phyloP scores from a whole-genome alignment of 2,888 invertebrate genomes.

The Brachynemurus nebulosus region DNA sequence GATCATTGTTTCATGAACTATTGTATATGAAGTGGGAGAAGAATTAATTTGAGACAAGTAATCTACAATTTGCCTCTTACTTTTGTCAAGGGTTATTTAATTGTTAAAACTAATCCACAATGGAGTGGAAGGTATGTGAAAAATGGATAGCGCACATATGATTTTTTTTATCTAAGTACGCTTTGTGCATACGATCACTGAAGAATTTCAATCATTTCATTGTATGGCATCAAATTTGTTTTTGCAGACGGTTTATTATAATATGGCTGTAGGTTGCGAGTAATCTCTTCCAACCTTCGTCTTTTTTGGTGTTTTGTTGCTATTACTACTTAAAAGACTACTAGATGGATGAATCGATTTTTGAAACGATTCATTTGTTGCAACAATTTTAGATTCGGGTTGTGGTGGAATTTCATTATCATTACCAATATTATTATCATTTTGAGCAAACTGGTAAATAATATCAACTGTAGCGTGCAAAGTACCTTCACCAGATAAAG shows the following conservation, averaged over 20 bases:
- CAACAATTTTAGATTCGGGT: background rate
- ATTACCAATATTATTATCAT: background rate
- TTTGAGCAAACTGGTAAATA: background rate
- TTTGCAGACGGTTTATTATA: too few relatives aligned
- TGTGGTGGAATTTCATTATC: background rate
- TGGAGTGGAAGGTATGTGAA: background rate
- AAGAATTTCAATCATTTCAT: background rate
- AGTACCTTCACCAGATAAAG: background rate
- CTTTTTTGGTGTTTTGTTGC: too few relatives aligned
- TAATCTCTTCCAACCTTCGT: too few relatives aligned
- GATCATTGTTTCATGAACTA: too few relatives aligned
- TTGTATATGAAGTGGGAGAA: background rate
- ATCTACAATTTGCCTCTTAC: background rate
- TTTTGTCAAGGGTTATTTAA: background rate
- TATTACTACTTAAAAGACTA: too few relatives aligned
- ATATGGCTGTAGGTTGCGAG: too few relatives aligned
- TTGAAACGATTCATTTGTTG: too few relatives aligned
- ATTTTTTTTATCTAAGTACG: background rate
- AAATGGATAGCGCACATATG: background rate
- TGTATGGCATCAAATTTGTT: too few relatives aligned
- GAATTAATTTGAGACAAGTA: background rate
- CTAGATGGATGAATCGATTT: too few relatives aligned
- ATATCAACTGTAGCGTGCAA: too few relatives aligned
- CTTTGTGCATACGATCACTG: background rate
- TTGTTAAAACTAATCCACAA: background rate